Percentiles rank a stretch among this genome's conserved stretches.
phyloP scores from a whole-genome alignment of 2,888 invertebrate genomes.

The Troides oblongomaculatus region DNA sequence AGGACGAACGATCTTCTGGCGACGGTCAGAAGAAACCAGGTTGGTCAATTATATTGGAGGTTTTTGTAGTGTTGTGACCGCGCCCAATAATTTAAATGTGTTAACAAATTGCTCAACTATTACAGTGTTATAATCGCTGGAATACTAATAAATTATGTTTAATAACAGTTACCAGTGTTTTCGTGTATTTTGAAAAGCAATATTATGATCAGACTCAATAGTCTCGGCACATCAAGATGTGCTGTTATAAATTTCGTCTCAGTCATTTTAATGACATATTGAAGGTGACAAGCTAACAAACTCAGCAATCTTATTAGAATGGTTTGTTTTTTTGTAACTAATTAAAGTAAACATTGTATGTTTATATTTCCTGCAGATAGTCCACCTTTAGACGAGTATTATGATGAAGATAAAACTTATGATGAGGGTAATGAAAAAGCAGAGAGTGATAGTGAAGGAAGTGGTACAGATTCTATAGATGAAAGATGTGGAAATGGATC shows the following conservation, averaged over 20 bases:
- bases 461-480: slow-evolving; percentile 55
- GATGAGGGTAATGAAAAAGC: slow-evolving; percentile 37
- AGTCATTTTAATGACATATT: too few relatives aligned
- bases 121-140: background rate
- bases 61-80: slow-evolving; percentile 6
- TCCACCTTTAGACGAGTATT: slow-evolving; percentile 36
- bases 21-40: slow-evolving; percentile 43
- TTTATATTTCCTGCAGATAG: slow-evolving; percentile 22
- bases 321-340: background rate
- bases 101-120: background rate
- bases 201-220: too few relatives aligned
- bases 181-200: background rate
- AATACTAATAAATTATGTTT: background rate
- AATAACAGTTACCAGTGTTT: background rate
- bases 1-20: slow-evolving; percentile 43
- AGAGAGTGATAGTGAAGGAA: slow-evolving; percentile 39
- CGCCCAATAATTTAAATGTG: slow-evolving; percentile 5
- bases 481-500: slow-evolving; percentile 78
- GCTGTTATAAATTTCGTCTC: too few relatives aligned
- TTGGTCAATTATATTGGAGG: slow-evolving; percentile 26
- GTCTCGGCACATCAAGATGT: too few relatives aligned
- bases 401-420: slow-evolving; percentile 41
- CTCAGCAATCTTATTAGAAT: too few relatives aligned
- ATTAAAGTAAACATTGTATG: background rate
- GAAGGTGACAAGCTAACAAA: too few relatives aligned